Evolutionary conservation across 2,113 vertebrate species (phyloP).

Genomic region (Columba janthina): DNA sequence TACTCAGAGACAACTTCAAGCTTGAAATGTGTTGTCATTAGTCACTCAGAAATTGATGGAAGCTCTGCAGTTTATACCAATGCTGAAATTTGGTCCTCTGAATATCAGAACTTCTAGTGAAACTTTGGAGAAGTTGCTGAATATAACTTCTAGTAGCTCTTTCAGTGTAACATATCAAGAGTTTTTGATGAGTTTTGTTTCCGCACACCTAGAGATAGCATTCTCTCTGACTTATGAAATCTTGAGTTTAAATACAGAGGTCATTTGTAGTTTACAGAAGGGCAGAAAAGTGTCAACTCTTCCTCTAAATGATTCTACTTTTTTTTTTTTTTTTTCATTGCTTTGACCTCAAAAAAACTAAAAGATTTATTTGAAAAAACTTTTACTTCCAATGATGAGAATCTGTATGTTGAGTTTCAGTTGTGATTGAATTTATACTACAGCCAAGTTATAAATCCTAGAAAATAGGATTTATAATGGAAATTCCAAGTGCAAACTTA

Average conservation of each 20-base stretch:
- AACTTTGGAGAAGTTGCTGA: background rate
- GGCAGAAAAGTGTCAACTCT: background rate
- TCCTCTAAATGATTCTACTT: background rate
- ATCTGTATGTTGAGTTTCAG: slow-evolving; percentile 50
- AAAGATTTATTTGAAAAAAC: slow-evolving; percentile 21
- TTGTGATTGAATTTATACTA: slow-evolving; percentile 71
- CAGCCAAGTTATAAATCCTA: slow-evolving; percentile 69
- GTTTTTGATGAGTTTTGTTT: slow-evolving; percentile 38
- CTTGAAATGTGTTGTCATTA: background rate
- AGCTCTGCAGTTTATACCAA: background rate
- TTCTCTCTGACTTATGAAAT: slow-evolving; percentile 38
- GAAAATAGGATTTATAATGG: slow-evolving; percentile 77
- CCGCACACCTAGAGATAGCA: background rate
- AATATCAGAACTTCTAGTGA: background rate
- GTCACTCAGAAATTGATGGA: background rate
- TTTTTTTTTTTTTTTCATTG: background rate
- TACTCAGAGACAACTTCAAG: background rate
- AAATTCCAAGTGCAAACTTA: slow-evolving; percentile 62
- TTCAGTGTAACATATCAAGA: background rate
- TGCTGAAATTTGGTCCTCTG: background rate
- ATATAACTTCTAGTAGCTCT: background rate
- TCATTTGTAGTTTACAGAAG: slow-evolving; percentile 50
- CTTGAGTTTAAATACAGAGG: slow-evolving; percentile 42
- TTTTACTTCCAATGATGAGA: slow-evolving; percentile 61
- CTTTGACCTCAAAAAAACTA: background rate